Percentiles rank a stretch among this genome's conserved stretches.
Conservation (phyloP, 2,797 vertebrate species). For the Anguilla anguilla region DNA sequence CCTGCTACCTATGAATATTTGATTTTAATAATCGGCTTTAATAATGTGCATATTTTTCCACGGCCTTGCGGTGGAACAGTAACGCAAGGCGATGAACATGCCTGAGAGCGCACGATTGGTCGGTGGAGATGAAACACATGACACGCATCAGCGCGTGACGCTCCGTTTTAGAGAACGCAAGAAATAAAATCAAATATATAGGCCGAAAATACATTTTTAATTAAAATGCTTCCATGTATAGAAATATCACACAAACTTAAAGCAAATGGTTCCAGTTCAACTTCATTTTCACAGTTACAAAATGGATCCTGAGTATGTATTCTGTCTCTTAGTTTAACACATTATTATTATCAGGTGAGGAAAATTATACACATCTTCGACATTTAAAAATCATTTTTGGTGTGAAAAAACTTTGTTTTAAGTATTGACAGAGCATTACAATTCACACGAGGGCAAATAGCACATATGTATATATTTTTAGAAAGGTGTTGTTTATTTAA, state of each 20-base stretch:
- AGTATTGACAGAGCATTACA: conserved; percentile 23
- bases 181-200: conserved; percentile 25
- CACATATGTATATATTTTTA: conserved; percentile 47
- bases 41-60: not conserved
- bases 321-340: not conserved
- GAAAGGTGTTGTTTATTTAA: conserved; percentile 45
- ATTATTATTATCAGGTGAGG: conserved; percentile 12
- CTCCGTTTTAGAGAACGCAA: conserved; percentile 32
- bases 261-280: conserved; percentile 15
- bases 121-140: conserved; percentile 26
- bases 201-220: conserved; percentile 29
- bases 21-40: not conserved
- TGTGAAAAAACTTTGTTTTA: conserved; percentile 30
- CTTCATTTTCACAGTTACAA: not conserved
- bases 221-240: conserved; percentile 34
- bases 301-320: not conserved
- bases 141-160: conserved; percentile 20
- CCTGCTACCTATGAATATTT: conserved; percentile 5
- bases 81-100: conserved; percentile 1
- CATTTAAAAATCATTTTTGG: conserved; percentile 21
- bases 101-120: conserved; percentile 16
- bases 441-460: conserved; percentile 35
- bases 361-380: conserved; percentile 19
- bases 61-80: not conserved
- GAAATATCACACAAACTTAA: conserved; percentile 11